Percentiles rank a stretch among this genome's conserved stretches.
These are phyloP conservation scores for Parauchenoglanis ngamensis DNA, from an alignment of 2,797 vertebrate genomes.

Conservation along the genomic window DNA sequence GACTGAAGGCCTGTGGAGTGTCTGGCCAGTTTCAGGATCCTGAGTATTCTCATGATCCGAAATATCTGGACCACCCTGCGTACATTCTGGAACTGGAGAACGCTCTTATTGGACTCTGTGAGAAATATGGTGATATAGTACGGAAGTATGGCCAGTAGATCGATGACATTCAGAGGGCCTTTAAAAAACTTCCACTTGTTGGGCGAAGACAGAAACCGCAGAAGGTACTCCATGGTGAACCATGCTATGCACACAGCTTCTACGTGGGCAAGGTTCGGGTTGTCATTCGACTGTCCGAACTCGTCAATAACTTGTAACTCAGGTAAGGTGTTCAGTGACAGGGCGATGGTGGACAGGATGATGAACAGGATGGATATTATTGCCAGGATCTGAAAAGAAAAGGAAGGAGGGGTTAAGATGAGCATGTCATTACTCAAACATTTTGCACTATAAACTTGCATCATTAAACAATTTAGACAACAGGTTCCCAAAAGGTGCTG, in stretches of 20 bases:
- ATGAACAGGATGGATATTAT: constrained; percentile 98
- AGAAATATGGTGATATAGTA: constrained; percentile 98
- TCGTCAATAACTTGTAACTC: constrained; percentile 95
- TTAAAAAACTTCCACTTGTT: constrained; percentile 99
- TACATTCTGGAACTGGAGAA: constrained; percentile 97
- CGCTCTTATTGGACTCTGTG: constrained; percentile 96
- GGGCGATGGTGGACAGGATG: constrained; percentile 93
- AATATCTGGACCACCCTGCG: constrained; percentile 97
- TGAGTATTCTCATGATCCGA: constrained; percentile 95
- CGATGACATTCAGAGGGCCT: constrained; percentile 95
- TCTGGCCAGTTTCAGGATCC: constrained; percentile 94
- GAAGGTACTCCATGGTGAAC: constrained; percentile 98
- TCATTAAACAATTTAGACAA: background rate
- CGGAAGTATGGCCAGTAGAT: constrained; percentile 93
- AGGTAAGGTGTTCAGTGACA: constrained; percentile 96
- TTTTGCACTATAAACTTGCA: background rate
- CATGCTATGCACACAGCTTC: constrained; percentile 98
- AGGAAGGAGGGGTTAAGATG: constrained; percentile 54
- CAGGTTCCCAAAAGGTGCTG: background rate
- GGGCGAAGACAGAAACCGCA: constrained; percentile 95
- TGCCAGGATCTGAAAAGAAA: constrained; percentile 90
- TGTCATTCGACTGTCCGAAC: constrained; percentile 94
- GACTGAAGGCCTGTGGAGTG: constrained; percentile 98
- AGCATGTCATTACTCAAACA: background rate
- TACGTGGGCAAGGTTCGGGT: constrained; percentile 91